Conservation (phyloP, 2,888 invertebrate species). For the Myathropa florea region DNA sequence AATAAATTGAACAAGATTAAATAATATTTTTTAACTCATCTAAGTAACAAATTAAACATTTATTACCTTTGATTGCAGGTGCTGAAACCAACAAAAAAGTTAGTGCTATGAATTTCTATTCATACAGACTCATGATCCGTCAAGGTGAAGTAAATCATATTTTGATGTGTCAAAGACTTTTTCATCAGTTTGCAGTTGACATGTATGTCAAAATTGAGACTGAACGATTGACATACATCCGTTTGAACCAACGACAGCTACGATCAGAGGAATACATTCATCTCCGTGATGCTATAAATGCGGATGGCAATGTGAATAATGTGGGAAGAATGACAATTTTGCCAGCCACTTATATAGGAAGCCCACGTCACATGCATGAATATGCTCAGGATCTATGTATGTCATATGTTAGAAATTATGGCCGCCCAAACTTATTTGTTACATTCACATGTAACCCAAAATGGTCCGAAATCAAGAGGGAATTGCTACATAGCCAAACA, state of each 20-base stretch:
- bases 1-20: not conserved
- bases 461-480: not conserved
- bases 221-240: not conserved
- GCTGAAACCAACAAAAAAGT: conserved; percentile 10
- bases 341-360: not conserved
- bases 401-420: conserved; percentile 24
- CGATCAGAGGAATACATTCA: conserved; percentile 7
- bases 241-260: not conserved
- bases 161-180: not conserved
- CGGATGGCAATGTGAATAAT: not conserved
- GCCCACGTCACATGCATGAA: conserved; percentile 48
- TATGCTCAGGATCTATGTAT: conserved; percentile 46
- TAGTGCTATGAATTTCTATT: conserved; percentile 11
- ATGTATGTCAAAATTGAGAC: conserved; percentile 8
- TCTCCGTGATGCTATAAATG: not conserved
- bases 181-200: conserved; percentile 9
- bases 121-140: not conserved
- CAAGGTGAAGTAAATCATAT: not conserved
- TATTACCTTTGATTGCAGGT: not conserved
- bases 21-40: conserved; percentile 1
- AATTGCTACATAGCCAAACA: conserved; percentile 67
- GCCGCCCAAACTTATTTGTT: conserved; percentile 5
- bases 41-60: not conserved
- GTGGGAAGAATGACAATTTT: not conserved
- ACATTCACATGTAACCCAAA: conserved; percentile 34